Base-by-base conservation (phyloP, 92 coral and sea anemone species). In the Muricea muricata region DNA sequence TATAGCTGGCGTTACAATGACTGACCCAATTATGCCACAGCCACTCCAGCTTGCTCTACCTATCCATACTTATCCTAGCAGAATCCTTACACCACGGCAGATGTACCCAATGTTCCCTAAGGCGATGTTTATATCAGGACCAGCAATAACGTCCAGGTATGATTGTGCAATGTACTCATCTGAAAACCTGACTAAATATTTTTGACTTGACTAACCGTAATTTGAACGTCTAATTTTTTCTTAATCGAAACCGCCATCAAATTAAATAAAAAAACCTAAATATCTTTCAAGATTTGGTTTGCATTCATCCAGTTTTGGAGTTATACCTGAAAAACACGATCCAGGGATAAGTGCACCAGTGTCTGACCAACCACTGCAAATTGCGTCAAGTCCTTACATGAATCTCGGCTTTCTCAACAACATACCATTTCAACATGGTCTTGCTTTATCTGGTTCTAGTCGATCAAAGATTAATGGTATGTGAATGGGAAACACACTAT, bases 371-470 rank as follows among this genome's bases (percentile, higher is more conserved):
- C 71, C 83, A 18, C 11, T 55, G 13, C 83, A 78, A 23, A 78
- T 78, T 14, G 69, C 83, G 6, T 78, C 83, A n/a, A 78, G 83
- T 40, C 83, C 83, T 31, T 33, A 37, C 33, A 17, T 78, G 54
- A 24, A 78, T 34, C 54, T 57, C 1, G 45, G 26, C 55, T 78
- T 78, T 13, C 41, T 78, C 3, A 78, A 78, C 71, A 52, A 20
- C 6, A 17, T 35, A 0, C 26, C 83, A 1, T 14, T 78, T 34
- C 70, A 78, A 56, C 47, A 57, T 55, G 37, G 29, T n/a, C 50
- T 52, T 8, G 15, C 71, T 13, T 4, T 73, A 56, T 63, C 61
- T 10, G 52, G 54, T 58, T 42, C 41, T 34, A 9, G 13, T 34
- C 83, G 83, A 17, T 78, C 83, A 3, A 20, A 7, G 37, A 40